Base-by-base conservation (phyloP, 2,888 invertebrate species). In the Galerucella pusilla region DNA sequence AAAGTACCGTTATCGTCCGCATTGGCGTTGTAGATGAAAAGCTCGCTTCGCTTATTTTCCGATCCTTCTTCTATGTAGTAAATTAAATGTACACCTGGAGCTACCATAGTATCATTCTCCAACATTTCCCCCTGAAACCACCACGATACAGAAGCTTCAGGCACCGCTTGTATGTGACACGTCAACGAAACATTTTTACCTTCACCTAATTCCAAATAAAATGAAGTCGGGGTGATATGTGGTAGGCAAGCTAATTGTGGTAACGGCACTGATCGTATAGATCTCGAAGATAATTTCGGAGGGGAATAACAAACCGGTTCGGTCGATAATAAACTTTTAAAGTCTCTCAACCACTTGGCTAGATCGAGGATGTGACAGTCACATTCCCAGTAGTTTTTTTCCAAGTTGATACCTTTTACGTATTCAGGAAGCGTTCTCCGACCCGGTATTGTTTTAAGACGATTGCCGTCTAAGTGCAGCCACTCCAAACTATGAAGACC, bases 351-450 rank as follows among this genome's bases (percentile, higher is more conserved):
- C 96, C 96, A 96, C 77, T 90, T 88, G 84, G 94, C 92, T 83
- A 96, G 88, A 84, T 94, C 93, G 81, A 93, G 89, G 83, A 97
- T 90, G 82, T 93, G 91, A 87, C 97, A 97, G 87, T 96, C 95
- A 88, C 97, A 97, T 81, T 92, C 91, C 97, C 96, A 97, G 80
- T 94, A 93, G 89, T 97, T 97, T 86, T 93, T 93, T 86, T 96
- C 94, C 82, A 97, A 88, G 83, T 94, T 93, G n/a, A 85, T 81
- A 45, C 80, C 95, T 83, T 94, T 93, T 80, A 96, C 89, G 73
- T 92, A 92, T 80, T 92, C 92, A 16, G 96, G 94, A 70, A 95
- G 90, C 81, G 94, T 92, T 83, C 91, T 91, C 73, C 90, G 90
- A 66, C 94, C 94, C 84, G 92, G 90, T 82, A 96, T 91, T 84